Percentiles rank a stretch among this genome's conserved stretches.
These are phyloP conservation scores for Chrysolina oricalcia DNA, from an alignment of 2,888 invertebrate species.

Conservation along the genomic window DNA sequence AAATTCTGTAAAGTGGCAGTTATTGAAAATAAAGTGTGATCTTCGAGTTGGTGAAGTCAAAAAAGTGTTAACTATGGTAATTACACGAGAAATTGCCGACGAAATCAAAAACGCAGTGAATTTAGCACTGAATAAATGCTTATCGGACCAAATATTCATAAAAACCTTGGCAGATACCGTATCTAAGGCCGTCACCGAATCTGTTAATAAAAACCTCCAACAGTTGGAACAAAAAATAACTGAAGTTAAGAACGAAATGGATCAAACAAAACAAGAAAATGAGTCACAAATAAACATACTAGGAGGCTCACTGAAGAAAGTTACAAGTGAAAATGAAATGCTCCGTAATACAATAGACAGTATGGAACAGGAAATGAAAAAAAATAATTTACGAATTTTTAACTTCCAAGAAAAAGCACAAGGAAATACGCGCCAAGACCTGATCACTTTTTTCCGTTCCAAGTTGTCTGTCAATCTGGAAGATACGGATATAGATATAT, in stretches of 20 bases:
- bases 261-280: not conserved
- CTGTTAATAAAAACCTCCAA: not conserved
- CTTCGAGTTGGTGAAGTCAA: no score
- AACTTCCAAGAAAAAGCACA: slow-evolving; percentile 17
- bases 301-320: slow-evolving; percentile 13
- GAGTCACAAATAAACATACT: slow-evolving; percentile 20
- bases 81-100: slow-evolving; percentile 16
- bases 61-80: slow-evolving; percentile 12
- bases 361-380: slow-evolving; percentile 26
- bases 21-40: no score
- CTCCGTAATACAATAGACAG: slow-evolving; percentile 2
- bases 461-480: no score
- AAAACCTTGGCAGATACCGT: slow-evolving; percentile 12
- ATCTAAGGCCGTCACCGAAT: slow-evolving; percentile 22
- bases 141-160: slow-evolving; percentile 7
- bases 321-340: slow-evolving; percentile 7
- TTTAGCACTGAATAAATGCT: slow-evolving; percentile 14
- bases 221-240: slow-evolving; percentile 25
- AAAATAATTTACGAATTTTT: slow-evolving; percentile 17
- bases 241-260: slow-evolving; percentile 4
- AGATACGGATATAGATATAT: no score
- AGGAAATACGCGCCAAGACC: no score
- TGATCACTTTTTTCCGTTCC: no score
- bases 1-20: no score
- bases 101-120: slow-evolving; percentile 26